A percentile compares a stretch with the other conserved stretches of the same genome.
These are phyloP conservation scores for Chaetura pelagica DNA, from an alignment of 2,113 vertebrate species.

Conservation along the genomic window DNA sequence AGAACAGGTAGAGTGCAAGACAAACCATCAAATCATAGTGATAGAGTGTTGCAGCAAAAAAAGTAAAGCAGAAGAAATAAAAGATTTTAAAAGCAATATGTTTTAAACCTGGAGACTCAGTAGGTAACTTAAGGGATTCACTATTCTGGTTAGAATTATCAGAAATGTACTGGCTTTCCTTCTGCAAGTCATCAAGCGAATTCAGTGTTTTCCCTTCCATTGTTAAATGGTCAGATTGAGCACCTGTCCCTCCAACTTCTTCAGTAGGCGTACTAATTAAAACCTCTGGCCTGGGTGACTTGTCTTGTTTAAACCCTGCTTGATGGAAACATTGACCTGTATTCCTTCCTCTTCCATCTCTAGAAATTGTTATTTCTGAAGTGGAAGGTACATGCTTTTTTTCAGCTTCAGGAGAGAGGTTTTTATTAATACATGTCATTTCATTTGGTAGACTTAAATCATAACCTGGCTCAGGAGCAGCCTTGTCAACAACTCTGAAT, in stretches of 20 bases:
- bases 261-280: constrained; percentile 63
- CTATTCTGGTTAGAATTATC: constrained; percentile 43
- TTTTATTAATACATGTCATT: constrained; percentile 10
- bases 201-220: background rate
- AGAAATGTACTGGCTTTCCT: background rate
- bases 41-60: constrained; percentile 84
- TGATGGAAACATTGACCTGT: constrained; percentile 21
- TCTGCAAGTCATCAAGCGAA: background rate
- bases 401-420: background rate
- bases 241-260: constrained; percentile 39
- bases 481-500: background rate
- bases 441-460: constrained; percentile 25
- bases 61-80: constrained; percentile 80
- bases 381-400: constrained; percentile 3
- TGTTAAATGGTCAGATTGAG: constrained; percentile 27
- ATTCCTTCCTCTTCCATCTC: constrained; percentile 14
- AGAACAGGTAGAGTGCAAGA: constrained; percentile 85
- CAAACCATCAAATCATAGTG: constrained; percentile 88
- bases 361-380: constrained; percentile 1
- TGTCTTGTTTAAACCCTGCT: constrained; percentile 25
- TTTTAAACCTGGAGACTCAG: constrained; percentile 70
- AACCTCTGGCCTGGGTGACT: constrained; percentile 39
- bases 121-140: constrained; percentile 24
- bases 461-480: constrained; percentile 22
- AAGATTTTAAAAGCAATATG: constrained; percentile 78